Evolutionary conservation across 2,797 vertebrate genomes (phyloP), one percentile per base, ranked within the genome.

Genomic region (Buceros bicornis): DNA sequence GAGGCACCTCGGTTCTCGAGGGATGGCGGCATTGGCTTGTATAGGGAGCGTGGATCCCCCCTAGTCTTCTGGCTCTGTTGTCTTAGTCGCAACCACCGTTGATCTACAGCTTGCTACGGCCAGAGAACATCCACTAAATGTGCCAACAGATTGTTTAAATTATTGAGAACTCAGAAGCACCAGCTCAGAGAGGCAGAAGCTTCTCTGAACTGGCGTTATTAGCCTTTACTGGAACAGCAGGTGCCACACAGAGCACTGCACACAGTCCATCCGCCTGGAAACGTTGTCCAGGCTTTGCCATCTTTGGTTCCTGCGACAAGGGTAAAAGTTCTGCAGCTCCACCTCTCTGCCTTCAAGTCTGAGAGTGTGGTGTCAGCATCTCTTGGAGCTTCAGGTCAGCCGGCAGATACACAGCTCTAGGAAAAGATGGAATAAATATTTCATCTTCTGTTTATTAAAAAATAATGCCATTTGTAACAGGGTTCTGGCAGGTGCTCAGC

Each of bases 351-450:
- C 18, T 81, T 88, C 13, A 24, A 19, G 40, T 87, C 72, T 83
- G 28, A 86, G 43, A 45, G 47, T 26, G 31, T 0, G 3, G 7
- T 57, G n/a, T 58, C 28, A 26, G n/a, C 8, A 13, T 89, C 13
- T 66, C 57, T 82, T 57, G 70, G 82, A 92, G 64, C 82, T 54
- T 89, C 0, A 0, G 80, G 82, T 91, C 77, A 82, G 89, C 45
- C 80, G 61, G 79, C 56, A 72, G 47, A 45, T 82, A 83, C 83
- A 45, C 69, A 93, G 64, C 35, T 81, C 65, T 53, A 76, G 81
- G 74, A 90, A 93, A 90, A 96, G 85, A 19, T 42, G 50, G 57
- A 79, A 93, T 94, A 91, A 94, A 82, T 97, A 80, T 69, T 92
- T 93, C 31, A 82, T 61, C 64, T 82, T 87, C 74, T 53, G 57